phyloP scores from a whole-genome alignment of 2,797 vertebrate genomes.

The Scolopax bukidnonensis region DNA sequence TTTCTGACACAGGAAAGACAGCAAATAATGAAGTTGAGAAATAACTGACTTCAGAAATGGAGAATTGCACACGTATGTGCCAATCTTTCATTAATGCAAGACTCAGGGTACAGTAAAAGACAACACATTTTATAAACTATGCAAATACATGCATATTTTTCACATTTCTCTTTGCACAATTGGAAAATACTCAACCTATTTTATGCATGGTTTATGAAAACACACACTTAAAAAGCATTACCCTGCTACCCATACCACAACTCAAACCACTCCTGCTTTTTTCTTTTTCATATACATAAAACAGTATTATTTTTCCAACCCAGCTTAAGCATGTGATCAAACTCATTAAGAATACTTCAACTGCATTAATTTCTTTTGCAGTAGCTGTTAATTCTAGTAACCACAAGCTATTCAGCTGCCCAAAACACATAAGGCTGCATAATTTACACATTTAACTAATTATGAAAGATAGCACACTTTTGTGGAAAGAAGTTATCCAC shows the following conservation, averaged over 20 bases:
- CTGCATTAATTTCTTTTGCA: neutral
- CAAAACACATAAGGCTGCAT: neutral
- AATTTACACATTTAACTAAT: neutral
- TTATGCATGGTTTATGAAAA: neutral
- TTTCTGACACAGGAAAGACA: neutral
- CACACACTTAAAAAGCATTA: neutral
- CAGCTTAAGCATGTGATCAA: neutral
- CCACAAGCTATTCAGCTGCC: neutral
- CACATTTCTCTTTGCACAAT: neutral
- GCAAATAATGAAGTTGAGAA: neutral
- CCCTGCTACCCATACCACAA: neutral
- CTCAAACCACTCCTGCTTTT: neutral
- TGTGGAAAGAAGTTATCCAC: neutral
- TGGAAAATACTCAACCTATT: neutral
- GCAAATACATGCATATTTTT: neutral
- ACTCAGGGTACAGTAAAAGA: neutral
- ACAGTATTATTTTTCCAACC: neutral
- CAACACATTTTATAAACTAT: neutral
- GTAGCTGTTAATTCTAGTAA: neutral
- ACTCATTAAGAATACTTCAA: neutral
- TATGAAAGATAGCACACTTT: neutral
- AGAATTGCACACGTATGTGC: neutral
- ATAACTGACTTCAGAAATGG: neutral
- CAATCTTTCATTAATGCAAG: neutral
- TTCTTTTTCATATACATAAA: neutral